Evolutionary conservation across 2,113 vertebrate species (phyloP).

Genomic region (Pristiophorus japonicus): DNA sequence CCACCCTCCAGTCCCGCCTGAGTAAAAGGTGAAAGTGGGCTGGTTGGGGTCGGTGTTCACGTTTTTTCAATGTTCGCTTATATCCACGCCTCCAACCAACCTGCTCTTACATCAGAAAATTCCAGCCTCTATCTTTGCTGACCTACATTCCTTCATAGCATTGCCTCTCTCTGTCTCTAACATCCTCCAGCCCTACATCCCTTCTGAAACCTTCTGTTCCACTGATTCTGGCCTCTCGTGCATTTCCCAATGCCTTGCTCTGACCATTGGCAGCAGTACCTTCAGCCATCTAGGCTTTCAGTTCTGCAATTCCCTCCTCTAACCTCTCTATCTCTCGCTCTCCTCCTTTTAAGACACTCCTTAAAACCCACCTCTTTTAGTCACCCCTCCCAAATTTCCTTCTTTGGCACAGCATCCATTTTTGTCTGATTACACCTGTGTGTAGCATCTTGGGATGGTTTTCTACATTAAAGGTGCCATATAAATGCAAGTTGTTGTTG

Average conservation of each 20-base stretch:
- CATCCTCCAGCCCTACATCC: not conserved
- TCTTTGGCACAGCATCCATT: not conserved
- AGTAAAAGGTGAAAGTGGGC: too few species aligned
- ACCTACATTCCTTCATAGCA: not conserved
- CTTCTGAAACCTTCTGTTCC: not conserved
- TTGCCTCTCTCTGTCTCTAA: not conserved
- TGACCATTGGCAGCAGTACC: constrained; percentile 38
- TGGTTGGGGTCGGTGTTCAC: too few species aligned
- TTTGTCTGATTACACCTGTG: not conserved
- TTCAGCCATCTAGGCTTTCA: constrained; percentile 6
- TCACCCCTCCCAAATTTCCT: not conserved
- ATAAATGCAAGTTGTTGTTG: not conserved
- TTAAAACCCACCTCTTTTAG: not conserved
- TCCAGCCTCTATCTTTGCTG: too few species aligned
- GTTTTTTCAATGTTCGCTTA: too few species aligned
- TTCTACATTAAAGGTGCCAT: not conserved
- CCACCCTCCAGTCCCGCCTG: too few species aligned
- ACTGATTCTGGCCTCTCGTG: not conserved
- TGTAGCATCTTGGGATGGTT: not conserved
- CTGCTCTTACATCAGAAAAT: too few species aligned
- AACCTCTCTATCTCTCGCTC: too few species aligned
- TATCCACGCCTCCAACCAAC: too few species aligned
- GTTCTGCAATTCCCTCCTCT: not conserved
- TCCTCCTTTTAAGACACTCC: not conserved
- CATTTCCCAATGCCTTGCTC: not conserved